phyloP scores from a whole-genome alignment of 2,797 vertebrate species.

The Notolabrus celidotus region DNA sequence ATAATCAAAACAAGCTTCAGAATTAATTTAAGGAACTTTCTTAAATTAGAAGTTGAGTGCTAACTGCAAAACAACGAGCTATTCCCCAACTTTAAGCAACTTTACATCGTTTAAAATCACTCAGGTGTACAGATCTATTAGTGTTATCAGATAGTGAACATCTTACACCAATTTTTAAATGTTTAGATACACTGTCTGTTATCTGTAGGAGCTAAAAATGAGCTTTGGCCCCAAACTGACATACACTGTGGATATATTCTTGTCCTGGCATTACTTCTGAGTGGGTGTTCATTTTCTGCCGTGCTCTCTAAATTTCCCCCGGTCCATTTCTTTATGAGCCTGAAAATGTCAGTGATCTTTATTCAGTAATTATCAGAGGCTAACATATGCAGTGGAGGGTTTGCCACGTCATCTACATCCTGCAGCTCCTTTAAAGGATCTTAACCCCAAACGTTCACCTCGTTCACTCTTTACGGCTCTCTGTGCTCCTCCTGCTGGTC shows the following conservation, averaged over 20 bases:
- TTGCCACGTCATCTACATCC: conserved; percentile 13
- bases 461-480: not conserved
- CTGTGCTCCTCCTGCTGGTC: not conserved
- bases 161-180: too few relatives aligned
- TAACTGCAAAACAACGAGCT: too few relatives aligned
- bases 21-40: too few relatives aligned
- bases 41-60: too few relatives aligned
- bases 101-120: too few relatives aligned
- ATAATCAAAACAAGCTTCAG: too few relatives aligned
- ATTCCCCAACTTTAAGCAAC: too few relatives aligned
- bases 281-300: not conserved
- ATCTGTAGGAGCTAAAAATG: too few relatives aligned
- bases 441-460: conserved; percentile 13
- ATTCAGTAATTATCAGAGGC: not conserved
- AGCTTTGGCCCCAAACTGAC: too few relatives aligned
- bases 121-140: too few relatives aligned
- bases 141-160: too few relatives aligned
- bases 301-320: not conserved
- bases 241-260: not conserved
- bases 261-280: not conserved
- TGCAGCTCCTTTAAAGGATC: conserved; percentile 26
- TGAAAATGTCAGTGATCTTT: conserved; percentile 22
- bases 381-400: conserved; percentile 6
- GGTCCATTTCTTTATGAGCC: conserved; percentile 4
- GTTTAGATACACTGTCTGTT: too few relatives aligned